These are phyloP conservation scores for Gortyna flavago DNA, from an alignment of 2,888 invertebrate species.

Conservation along the genomic window DNA sequence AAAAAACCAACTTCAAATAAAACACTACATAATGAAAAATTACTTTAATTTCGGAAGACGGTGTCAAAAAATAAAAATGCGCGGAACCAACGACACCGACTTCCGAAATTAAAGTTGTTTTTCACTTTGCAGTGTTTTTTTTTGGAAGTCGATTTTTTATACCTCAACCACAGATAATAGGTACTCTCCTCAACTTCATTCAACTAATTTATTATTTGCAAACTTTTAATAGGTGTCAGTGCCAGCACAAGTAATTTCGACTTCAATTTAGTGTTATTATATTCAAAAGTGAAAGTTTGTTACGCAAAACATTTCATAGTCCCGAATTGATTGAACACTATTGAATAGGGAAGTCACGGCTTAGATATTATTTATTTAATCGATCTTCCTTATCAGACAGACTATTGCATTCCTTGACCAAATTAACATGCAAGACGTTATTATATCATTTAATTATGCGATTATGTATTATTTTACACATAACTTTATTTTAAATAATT, in stretches of 20 bases:
- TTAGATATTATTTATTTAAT: slow-evolving; percentile 50
- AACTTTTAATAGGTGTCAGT: slow-evolving; percentile 35
- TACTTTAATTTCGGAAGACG: too few species aligned
- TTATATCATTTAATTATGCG: slow-evolving; percentile 27
- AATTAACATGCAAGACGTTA: slow-evolving; percentile 27
- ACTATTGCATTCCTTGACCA: slow-evolving; percentile 38
- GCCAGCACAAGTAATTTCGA: slow-evolving; percentile 49
- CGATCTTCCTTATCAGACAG: slow-evolving; percentile 39
- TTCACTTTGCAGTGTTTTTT: too few species aligned
- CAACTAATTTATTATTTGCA: slow-evolving; percentile 12
- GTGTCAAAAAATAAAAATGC: too few species aligned
- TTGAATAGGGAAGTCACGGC: slow-evolving; percentile 59
- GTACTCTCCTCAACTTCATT: neutral
- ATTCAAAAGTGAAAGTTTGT: slow-evolving; percentile 66
- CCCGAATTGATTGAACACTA: slow-evolving; percentile 55
- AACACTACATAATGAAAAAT: too few species aligned
- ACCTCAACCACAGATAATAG: too few species aligned
- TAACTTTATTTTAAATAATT: slow-evolving; percentile 26
- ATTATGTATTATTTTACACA: slow-evolving; percentile 18
- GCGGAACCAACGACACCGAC: too few species aligned
- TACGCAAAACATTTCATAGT: slow-evolving; percentile 64
- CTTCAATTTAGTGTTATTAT: slow-evolving; percentile 54
- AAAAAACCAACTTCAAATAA: too few species aligned
- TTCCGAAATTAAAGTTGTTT: too few species aligned
- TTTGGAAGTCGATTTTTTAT: too few species aligned